phyloP scores from a whole-genome alignment of 37 sponge, comb jelly and placozoan genomes.

The Cladorhizidae sp. region DNA sequence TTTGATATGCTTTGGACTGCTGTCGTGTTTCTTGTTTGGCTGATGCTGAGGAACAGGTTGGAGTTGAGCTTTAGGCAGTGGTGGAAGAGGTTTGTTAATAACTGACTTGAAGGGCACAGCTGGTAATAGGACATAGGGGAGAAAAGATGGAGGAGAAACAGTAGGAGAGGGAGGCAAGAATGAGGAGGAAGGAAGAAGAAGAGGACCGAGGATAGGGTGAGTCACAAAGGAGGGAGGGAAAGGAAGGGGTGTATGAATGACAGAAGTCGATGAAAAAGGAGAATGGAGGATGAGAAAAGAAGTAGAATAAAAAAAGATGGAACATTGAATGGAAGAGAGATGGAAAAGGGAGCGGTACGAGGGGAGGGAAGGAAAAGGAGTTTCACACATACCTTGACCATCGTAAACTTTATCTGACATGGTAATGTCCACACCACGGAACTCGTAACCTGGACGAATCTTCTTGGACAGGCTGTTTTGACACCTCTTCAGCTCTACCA shows the following conservation, averaged over 20 bases:
- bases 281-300: background rate
- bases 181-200: too few relatives aligned
- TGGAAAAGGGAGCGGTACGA: background rate
- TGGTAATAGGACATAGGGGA: background rate
- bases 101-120: background rate
- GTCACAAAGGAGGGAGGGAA: too few relatives aligned
- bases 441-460: constrained; percentile 21
- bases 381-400: too few relatives aligned
- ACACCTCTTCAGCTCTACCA: background rate
- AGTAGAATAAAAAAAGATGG: background rate
- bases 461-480: background rate
- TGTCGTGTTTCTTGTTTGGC: too few relatives aligned
- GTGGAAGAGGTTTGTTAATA: background rate
- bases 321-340: background rate
- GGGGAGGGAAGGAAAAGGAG: background rate
- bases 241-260: too few relatives aligned
- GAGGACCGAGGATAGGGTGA: too few relatives aligned
- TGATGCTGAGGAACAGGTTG: too few relatives aligned
- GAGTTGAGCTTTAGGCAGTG: background rate
- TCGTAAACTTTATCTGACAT: constrained; percentile 24
- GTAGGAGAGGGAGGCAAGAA: too few relatives aligned
- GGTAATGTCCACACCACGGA: constrained; percentile 5
- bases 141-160: too few relatives aligned
- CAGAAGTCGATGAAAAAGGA: background rate
- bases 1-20: too few relatives aligned